phyloP scores from a whole-genome alignment of 2,113 vertebrate species.

The Mus pahari region DNA sequence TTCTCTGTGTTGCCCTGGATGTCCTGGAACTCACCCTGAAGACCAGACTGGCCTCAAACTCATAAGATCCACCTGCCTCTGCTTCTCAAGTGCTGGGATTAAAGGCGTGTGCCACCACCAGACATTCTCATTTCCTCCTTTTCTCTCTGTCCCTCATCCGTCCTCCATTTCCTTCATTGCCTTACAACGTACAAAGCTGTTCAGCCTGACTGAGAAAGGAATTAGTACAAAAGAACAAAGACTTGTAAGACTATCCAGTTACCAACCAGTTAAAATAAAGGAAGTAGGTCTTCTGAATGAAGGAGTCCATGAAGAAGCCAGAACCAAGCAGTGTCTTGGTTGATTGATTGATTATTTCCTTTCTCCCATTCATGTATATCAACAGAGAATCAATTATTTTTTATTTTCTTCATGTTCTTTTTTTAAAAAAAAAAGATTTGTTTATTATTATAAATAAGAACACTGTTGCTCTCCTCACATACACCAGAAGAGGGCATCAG shows the following conservation, averaged over 20 bases:
- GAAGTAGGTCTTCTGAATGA: neutral
- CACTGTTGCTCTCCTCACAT: too few relatives aligned
- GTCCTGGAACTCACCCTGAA: neutral
- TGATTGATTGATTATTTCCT: neutral
- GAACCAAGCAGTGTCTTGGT: neutral
- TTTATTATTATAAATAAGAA: too few relatives aligned
- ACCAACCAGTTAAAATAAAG: neutral
- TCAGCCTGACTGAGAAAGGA: neutral
- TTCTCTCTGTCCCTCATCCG: neutral
- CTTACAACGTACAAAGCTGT: neutral
- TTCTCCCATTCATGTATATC: neutral
- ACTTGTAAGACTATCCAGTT: neutral
- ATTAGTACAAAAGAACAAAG: neutral
- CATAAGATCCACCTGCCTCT: neutral
- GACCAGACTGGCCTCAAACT: neutral
- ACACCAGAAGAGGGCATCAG: too few relatives aligned
- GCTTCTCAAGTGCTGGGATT: neutral
- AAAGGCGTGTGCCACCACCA: neutral
- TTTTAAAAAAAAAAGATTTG: too few relatives aligned
- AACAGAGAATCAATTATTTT: neutral
- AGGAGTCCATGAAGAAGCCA: neutral
- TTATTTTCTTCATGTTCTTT: neutral
- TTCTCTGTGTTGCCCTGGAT: neutral
- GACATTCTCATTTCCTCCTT: neutral
- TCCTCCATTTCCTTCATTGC: neutral